Evolutionary conservation across 1,140 invertebrate genomes (phyloP).

Genomic region (Campodea augens): DNA sequence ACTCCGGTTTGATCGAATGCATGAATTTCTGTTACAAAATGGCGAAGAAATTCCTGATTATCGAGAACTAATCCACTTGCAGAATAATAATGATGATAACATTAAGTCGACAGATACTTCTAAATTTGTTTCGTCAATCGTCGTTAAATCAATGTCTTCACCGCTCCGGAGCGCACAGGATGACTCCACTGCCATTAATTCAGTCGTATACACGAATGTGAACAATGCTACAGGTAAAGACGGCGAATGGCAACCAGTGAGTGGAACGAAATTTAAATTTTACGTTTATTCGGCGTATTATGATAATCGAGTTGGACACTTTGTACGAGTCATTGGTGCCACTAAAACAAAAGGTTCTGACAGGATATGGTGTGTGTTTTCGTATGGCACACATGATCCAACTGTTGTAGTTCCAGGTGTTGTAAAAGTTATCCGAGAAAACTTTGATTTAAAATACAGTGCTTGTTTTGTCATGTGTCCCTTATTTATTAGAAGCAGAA

Average conservation of each 20-base stretch:
- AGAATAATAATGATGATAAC: not conserved
- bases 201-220: conserved; percentile 16
- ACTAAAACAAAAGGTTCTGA: conserved; percentile 64
- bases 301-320: conserved; percentile 33
- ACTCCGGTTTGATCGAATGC: not conserved
- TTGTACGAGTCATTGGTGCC: conserved; percentile 59
- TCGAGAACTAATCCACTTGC: not conserved
- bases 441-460: conserved; percentile 86
- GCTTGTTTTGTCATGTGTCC: conserved; percentile 74
- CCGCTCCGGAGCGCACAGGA: not conserved
- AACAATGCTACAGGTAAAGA: conserved; percentile 27
- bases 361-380: conserved; percentile 67
- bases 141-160: not conserved
- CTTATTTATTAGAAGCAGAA: conserved; percentile 20
- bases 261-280: conserved; percentile 54
- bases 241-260: conserved; percentile 34
- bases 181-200: not conserved
- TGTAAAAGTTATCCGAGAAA: conserved; percentile 60
- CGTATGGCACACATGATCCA: conserved; percentile 30
- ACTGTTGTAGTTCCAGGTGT: conserved; percentile 18
- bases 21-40: not conserved
- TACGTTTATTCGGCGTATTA: conserved; percentile 80
- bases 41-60: not conserved
- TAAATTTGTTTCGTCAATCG: not conserved
- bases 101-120: not conserved